These are phyloP conservation scores for Hofmannophila pseudospretella DNA, from an alignment of 2,888 invertebrate species.

Conservation along the genomic window DNA sequence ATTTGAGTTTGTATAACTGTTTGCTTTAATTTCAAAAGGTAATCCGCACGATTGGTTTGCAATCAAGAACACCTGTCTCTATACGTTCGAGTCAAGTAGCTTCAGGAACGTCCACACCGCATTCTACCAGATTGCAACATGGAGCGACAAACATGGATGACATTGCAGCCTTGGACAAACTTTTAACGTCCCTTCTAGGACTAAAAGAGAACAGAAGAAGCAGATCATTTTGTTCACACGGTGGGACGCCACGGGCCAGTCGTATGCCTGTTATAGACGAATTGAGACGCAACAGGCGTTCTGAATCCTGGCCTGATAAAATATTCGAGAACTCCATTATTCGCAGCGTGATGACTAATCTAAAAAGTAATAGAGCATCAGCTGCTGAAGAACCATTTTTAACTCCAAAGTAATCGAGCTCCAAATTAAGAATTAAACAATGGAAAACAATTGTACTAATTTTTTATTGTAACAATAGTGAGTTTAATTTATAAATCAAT, in stretches of 20 bases:
- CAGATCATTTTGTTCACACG: constrained; percentile 50
- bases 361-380: constrained; percentile 51
- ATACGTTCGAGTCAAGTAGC: constrained; percentile 45
- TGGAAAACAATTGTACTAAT: constrained; percentile 6
- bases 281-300: constrained; percentile 32
- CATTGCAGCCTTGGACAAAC: constrained; percentile 80
- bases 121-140: constrained; percentile 19
- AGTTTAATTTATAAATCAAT: not conserved
- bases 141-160: constrained; percentile 71
- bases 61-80: constrained; percentile 45
- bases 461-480: not conserved
- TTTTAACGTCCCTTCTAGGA: constrained; percentile 79
- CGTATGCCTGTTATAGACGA: constrained; percentile 43
- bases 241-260: constrained; percentile 54
- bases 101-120: constrained; percentile 47
- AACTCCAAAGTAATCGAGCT: constrained; percentile 44
- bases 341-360: constrained; percentile 53
- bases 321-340: constrained; percentile 64
- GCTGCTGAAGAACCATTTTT: constrained; percentile 57
- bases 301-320: constrained; percentile 66
- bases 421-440: constrained; percentile 2
- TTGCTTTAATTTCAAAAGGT: too few relatives aligned
- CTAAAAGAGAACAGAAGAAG: constrained; percentile 51
- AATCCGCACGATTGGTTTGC: constrained; percentile 52
- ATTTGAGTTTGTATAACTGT: too few relatives aligned